Evolutionary conservation across 2,113 vertebrate genomes (phyloP).

Genomic region (Seriola quinqueradiata): DNA sequence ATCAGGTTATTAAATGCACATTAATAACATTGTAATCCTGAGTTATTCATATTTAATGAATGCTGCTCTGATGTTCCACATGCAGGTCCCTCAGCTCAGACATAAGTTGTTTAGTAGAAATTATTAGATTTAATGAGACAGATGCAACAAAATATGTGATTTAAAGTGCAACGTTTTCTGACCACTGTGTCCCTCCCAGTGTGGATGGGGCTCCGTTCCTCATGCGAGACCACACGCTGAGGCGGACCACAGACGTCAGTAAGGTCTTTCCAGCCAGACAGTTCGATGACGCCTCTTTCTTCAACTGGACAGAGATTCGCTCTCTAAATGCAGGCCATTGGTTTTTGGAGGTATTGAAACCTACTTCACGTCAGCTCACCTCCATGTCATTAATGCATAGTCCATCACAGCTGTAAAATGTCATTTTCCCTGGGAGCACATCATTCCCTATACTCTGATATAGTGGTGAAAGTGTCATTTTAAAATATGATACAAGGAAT

Average conservation of each 20-base stretch:
- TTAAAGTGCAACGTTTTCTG: background rate
- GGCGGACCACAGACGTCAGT: constrained; percentile 91
- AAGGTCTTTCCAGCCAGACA: constrained; percentile 87
- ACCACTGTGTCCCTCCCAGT: constrained; percentile 73
- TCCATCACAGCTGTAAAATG: background rate
- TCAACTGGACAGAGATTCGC: constrained; percentile 95
- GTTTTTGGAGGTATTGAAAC: constrained; percentile 90
- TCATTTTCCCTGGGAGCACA: background rate
- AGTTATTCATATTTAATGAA: constrained; percentile 30
- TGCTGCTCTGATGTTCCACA: background rate
- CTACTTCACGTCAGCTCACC: background rate
- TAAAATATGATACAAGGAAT: background rate
- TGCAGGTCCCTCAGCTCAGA: background rate
- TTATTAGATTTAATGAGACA: background rate
- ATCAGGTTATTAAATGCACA: constrained; percentile 86
- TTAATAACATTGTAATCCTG: constrained; percentile 13
- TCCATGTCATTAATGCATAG: background rate
- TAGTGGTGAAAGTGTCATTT: background rate
- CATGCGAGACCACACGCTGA: constrained; percentile 91
- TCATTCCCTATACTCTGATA: background rate
- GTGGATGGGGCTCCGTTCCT: constrained; percentile 94
- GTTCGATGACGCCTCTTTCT: constrained; percentile 86
- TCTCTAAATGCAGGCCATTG: constrained; percentile 94
- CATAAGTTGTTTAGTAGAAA: background rate
- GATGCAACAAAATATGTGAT: background rate